Conservation (phyloP, 2,797 vertebrate species). For the Tangara arthus region DNA sequence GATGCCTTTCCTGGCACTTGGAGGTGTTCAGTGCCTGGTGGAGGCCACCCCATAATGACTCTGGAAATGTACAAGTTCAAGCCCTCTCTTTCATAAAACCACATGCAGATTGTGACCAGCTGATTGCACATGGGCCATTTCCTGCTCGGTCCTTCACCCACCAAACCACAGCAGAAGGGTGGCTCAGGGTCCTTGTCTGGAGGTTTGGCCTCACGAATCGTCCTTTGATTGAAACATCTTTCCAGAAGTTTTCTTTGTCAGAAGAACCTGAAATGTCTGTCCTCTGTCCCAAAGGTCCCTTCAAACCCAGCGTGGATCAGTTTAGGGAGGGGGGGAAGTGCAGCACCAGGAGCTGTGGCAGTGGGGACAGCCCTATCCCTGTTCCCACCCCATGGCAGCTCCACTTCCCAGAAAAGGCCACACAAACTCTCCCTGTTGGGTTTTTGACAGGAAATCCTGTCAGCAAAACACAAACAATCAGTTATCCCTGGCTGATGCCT, state of each 20-base stretch:
- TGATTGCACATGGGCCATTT: fast-evolving
- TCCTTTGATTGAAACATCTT: neutral
- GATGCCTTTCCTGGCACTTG: fast-evolving
- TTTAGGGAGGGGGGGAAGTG: neutral
- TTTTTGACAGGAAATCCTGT: neutral
- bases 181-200: neutral
- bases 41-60: neutral
- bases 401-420: neutral
- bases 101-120: fast-evolving
- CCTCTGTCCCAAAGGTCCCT: neutral
- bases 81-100: neutral
- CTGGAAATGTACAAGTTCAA: neutral
- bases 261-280: neutral
- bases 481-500: neutral
- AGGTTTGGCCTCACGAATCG: fast-evolving
- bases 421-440: neutral
- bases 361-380: fast-evolving
- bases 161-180: neutral
- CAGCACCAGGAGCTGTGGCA: neutral
- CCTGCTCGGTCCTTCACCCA: neutral
- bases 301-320: neutral
- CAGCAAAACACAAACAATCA: neutral
- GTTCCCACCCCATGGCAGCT: neutral
- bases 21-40: neutral
- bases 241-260: neutral